A percentile compares a stretch with the other conserved stretches of the same genome.
Conservation (phyloP, 2,113 vertebrate genomes). For the Uria lomvia region DNA sequence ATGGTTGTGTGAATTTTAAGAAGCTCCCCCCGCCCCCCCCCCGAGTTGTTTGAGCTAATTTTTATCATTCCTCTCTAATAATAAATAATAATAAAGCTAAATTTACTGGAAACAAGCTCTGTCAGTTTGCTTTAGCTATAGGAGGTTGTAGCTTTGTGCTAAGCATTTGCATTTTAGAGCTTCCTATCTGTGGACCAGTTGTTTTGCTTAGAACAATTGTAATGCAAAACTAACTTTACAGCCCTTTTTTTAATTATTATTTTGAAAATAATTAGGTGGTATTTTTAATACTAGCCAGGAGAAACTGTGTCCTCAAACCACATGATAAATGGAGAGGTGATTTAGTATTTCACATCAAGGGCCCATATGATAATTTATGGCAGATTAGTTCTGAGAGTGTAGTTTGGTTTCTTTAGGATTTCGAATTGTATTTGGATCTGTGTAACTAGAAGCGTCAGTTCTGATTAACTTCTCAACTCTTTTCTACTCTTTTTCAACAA, state of each 20-base stretch:
- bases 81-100: not conserved
- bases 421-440: not conserved
- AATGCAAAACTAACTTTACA: not conserved
- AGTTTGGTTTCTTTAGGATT: not conserved
- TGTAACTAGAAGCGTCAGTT: not conserved
- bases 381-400: not conserved
- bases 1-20: not conserved
- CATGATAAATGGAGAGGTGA: not conserved
- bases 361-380: not conserved
- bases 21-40: rapidly evolving
- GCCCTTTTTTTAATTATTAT: not conserved
- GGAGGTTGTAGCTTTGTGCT: not conserved
- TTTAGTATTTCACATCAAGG: not conserved
- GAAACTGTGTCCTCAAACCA: not conserved
- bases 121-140: not conserved
- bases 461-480: not conserved
- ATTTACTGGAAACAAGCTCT: not conserved
- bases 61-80: not conserved
- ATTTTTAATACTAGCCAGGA: not conserved
- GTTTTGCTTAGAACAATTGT: not conserved
- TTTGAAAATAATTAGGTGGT: not conserved
- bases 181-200: not conserved
- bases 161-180: not conserved
- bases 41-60: not conserved
- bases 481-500: not conserved